These are phyloP conservation scores for Micromys minutus DNA, from an alignment of 2,113 vertebrate species.

Conservation along the genomic window DNA sequence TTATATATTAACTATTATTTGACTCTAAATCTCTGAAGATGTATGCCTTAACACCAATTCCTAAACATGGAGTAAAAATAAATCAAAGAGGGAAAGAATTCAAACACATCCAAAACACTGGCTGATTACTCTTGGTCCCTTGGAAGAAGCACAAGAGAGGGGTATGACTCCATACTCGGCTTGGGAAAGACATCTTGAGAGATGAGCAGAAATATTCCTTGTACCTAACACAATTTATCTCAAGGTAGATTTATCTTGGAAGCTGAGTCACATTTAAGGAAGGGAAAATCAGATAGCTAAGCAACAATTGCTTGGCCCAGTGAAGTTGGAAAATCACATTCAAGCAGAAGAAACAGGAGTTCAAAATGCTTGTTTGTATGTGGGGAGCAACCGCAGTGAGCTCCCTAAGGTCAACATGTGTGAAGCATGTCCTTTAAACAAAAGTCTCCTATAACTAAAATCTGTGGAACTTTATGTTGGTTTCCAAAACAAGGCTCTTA, in stretches of 20 bases:
- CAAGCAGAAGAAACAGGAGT: background rate
- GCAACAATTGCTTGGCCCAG: background rate
- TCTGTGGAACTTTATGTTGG: background rate
- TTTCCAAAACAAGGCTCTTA: background rate
- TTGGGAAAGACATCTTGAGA: background rate
- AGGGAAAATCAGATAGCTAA: background rate
- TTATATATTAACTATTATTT: background rate
- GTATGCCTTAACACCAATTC: background rate
- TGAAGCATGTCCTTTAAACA: background rate
- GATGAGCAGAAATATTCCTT: background rate
- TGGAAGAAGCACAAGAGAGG: background rate
- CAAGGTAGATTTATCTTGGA: background rate
- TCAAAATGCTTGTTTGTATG: background rate
- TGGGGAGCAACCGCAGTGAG: background rate
- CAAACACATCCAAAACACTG: background rate
- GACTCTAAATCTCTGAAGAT: background rate
- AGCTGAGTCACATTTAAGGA: background rate
- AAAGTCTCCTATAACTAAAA: constrained; percentile 6
- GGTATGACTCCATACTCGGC: background rate
- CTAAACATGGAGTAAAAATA: constrained; percentile 5
- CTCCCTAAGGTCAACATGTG: background rate
- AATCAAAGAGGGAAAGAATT: background rate
- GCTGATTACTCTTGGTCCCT: background rate
- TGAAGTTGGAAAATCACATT: constrained; percentile 4
- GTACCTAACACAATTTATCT: background rate